Evolutionary conservation across 2,113 vertebrate species (phyloP).

Genomic region (Lamprotornis superbus): DNA sequence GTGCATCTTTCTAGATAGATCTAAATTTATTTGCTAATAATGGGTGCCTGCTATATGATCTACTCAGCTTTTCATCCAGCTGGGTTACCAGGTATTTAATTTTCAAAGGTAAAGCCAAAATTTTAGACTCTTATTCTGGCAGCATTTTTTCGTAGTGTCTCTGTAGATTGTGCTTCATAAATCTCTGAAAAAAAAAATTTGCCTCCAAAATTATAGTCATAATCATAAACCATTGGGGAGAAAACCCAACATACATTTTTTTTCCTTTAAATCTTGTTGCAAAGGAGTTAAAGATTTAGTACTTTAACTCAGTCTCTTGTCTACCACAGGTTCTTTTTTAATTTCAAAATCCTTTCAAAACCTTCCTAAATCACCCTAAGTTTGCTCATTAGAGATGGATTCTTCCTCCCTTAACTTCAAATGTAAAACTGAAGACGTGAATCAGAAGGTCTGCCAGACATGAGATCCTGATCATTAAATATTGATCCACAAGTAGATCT

Average conservation of each 20-base stretch:
- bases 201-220: background rate
- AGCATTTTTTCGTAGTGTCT: background rate
- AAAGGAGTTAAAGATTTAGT: background rate
- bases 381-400: background rate
- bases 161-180: background rate
- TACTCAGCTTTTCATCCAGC: background rate
- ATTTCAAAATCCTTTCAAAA: background rate
- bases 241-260: accelerated
- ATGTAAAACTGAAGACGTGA: background rate
- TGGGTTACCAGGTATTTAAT: background rate
- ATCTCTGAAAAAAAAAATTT: background rate
- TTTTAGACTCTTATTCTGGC: background rate
- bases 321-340: background rate
- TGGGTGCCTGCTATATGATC: background rate
- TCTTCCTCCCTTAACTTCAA: background rate
- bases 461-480: background rate
- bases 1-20: background rate
- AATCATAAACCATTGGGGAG: background rate
- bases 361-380: background rate
- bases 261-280: background rate
- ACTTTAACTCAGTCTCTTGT: background rate
- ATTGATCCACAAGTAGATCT: background rate
- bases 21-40: background rate
- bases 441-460: background rate
- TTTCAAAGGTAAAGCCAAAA: background rate